These are phyloP conservation scores for Lymantria monacha DNA, from an alignment of 2,888 invertebrate genomes.

Conservation along the genomic window DNA sequence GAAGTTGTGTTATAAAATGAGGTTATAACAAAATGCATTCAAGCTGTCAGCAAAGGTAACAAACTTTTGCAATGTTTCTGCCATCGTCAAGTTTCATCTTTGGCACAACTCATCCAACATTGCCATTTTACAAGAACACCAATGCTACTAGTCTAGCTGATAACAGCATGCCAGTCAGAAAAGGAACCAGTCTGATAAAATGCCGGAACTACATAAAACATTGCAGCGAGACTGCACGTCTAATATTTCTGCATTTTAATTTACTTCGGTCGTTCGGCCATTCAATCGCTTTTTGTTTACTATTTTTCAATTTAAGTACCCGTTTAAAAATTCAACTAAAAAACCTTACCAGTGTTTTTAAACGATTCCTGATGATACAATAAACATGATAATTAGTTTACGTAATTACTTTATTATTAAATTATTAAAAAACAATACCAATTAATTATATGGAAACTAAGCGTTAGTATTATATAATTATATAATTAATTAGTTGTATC, in stretches of 20 bases:
- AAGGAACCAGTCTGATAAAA: constrained; percentile 44
- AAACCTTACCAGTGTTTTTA: too few relatives aligned
- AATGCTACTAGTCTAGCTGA: constrained; percentile 36
- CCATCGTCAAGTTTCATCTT: constrained; percentile 32
- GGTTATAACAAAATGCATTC: not conserved
- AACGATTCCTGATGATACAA: too few relatives aligned
- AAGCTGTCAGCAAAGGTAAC: constrained; percentile 1
- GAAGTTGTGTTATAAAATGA: too few relatives aligned
- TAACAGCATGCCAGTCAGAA: constrained; percentile 47
- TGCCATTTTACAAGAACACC: constrained; percentile 27
- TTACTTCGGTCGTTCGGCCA: constrained; percentile 37
- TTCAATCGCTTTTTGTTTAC: constrained; percentile 31
- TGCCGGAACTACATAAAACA: constrained; percentile 38
- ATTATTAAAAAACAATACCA: too few relatives aligned
- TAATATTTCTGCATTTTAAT: constrained; percentile 53
- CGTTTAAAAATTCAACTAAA: not conserved
- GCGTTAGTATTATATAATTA: too few relatives aligned
- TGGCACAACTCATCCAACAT: constrained; percentile 26
- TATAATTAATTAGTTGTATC: too few relatives aligned
- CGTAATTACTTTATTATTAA: too few relatives aligned
- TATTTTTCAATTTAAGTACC: constrained; percentile 39
- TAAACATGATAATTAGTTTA: too few relatives aligned
- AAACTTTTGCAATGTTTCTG: constrained; percentile 4
- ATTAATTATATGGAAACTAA: too few relatives aligned
- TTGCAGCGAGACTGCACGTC: constrained; percentile 32